These are phyloP conservation scores for Limenitis arthemis DNA, from an alignment of 2,888 invertebrate species.

Conservation along the genomic window DNA sequence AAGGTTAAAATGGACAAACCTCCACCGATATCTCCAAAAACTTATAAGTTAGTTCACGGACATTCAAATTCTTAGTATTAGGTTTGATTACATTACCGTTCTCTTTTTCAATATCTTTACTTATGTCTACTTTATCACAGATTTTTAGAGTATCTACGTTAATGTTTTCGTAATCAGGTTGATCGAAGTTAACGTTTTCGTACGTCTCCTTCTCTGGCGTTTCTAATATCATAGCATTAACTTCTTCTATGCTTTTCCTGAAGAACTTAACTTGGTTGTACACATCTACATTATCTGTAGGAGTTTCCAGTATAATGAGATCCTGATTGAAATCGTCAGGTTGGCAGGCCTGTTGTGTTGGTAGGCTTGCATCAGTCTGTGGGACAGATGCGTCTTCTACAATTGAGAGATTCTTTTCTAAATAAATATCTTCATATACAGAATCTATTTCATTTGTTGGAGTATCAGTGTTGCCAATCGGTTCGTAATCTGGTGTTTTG, in stretches of 20 bases:
- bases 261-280: constrained; percentile 86
- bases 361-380: constrained; percentile 68
- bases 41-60: constrained; percentile 73
- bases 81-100: constrained; percentile 50
- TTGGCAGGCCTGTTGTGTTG: constrained; percentile 72
- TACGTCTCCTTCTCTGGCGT: constrained; percentile 40
- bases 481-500: constrained; percentile 59
- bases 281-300: constrained; percentile 69
- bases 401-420: constrained; percentile 61
- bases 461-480: constrained; percentile 48
- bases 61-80: constrained; percentile 57
- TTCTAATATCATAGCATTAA: constrained; percentile 72
- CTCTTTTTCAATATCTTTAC: constrained; percentile 37
- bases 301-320: constrained; percentile 69
- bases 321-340: constrained; percentile 51
- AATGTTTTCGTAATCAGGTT: constrained; percentile 38
- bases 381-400: constrained; percentile 71
- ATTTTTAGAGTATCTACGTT: constrained; percentile 49
- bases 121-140: constrained; percentile 46
- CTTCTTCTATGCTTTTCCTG: constrained; percentile 77
- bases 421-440: constrained; percentile 72
- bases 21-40: constrained; percentile 74
- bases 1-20: constrained; percentile 54
- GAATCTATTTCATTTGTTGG: constrained; percentile 65
- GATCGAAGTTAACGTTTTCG: no score